A percentile compares a stretch with the other conserved stretches of the same genome.
These are phyloP conservation scores for Selene dorsalis DNA, from an alignment of 2,797 vertebrate genomes.

Conservation along the genomic window DNA sequence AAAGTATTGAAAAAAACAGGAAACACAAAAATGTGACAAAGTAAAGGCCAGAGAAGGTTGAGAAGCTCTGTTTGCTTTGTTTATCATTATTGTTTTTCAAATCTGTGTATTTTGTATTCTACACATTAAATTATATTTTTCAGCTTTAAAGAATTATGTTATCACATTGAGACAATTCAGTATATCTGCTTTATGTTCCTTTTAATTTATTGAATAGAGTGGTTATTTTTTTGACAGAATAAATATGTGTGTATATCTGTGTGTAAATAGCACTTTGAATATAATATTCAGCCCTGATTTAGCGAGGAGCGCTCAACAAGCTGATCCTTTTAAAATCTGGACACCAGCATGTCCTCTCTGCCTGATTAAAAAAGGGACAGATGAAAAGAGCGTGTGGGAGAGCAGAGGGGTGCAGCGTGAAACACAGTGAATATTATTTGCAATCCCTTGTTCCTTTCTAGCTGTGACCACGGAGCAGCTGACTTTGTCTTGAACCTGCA, in stretches of 20 bases:
- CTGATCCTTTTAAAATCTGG: conserved; percentile 58
- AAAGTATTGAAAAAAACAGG: background rate
- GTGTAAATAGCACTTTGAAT: conserved; percentile 64
- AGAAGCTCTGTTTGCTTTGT: conserved; percentile 49
- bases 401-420: conserved; percentile 20
- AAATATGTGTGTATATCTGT: conserved; percentile 44
- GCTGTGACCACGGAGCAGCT: conserved; percentile 50
- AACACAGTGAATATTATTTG: conserved; percentile 36
- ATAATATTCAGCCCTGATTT: conserved; percentile 40
- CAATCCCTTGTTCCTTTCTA: conserved; percentile 39
- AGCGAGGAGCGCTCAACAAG: conserved; percentile 31
- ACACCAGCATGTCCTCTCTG: conserved; percentile 56
- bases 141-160: conserved; percentile 59
- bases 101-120: conserved; percentile 73
- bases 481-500: conserved; percentile 60
- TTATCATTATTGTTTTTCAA: conserved; percentile 51
- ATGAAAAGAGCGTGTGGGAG: background rate
- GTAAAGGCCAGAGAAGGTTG: conserved; percentile 33
- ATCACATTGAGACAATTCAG: conserved; percentile 46
- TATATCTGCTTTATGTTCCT: conserved; percentile 65
- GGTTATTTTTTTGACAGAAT: conserved; percentile 70
- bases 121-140: conserved; percentile 77
- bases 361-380: conserved; percentile 16
- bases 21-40: conserved; percentile 1
- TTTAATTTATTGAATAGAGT: conserved; percentile 75